Evolutionary conservation across 2,113 vertebrate species (phyloP).

Genomic region (Halichoerus grypus): DNA sequence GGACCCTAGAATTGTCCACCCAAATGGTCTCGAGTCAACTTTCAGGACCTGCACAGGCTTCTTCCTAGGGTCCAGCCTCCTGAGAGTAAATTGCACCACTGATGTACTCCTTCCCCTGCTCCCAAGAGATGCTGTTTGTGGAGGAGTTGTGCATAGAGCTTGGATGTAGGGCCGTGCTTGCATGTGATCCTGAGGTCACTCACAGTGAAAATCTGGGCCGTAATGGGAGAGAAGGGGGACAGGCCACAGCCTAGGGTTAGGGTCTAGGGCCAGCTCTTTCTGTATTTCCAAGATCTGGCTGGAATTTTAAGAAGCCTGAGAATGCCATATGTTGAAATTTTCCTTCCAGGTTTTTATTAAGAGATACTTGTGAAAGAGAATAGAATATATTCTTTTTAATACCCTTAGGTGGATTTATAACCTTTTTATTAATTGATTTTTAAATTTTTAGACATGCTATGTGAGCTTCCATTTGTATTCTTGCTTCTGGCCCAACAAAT

Average conservation of each 20-base stretch:
- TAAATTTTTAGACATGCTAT: not conserved
- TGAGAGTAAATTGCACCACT: not conserved
- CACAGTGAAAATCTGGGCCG: not conserved
- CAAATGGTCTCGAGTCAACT: not conserved
- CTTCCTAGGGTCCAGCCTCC: not conserved
- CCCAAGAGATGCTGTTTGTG: not conserved
- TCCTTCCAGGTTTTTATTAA: not conserved
- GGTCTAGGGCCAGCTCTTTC: not conserved
- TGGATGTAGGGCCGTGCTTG: not conserved
- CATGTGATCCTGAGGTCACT: not conserved
- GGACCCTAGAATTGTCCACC: not conserved
- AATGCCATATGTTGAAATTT: not conserved
- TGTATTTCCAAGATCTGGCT: not conserved
- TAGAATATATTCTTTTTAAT: not conserved
- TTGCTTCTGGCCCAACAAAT: not conserved
- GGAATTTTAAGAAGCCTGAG: not conserved
- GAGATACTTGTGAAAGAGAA: not conserved
- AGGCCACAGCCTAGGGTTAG: not conserved
- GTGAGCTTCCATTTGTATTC: not conserved
- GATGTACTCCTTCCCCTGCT: accelerated
- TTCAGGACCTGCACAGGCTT: accelerated
- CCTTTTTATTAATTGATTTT: not conserved
- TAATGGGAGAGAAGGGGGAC: accelerated
- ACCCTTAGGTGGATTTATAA: not conserved
- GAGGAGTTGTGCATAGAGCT: not conserved